Conservation (phyloP, 2,113 vertebrate genomes). For the Neogobius melanostomus region DNA sequence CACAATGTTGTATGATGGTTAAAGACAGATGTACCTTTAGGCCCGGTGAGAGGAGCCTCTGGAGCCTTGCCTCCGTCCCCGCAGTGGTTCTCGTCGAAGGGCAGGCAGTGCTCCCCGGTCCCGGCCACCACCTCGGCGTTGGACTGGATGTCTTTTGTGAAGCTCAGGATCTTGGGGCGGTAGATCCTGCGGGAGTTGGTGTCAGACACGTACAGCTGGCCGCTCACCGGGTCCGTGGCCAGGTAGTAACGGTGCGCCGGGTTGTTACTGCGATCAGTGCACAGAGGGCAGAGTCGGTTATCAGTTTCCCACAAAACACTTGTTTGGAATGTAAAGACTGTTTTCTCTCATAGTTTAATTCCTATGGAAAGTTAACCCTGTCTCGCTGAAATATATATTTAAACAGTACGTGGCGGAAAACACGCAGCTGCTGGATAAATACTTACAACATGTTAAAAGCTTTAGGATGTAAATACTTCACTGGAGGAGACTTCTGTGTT, state of each 20-base stretch:
- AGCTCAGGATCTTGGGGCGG: conserved; percentile 81
- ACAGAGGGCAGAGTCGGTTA: not conserved
- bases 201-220: conserved; percentile 94
- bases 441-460: too few species aligned
- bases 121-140: conserved; percentile 91
- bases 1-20: not conserved
- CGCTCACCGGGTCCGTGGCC: conserved; percentile 88
- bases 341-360: too few species aligned
- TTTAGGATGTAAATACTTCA: too few species aligned
- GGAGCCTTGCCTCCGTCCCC: conserved; percentile 94
- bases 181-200: conserved; percentile 96
- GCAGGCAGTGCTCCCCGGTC: conserved; percentile 94
- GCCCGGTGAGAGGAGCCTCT: conserved; percentile 93
- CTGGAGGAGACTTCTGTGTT: too few species aligned
- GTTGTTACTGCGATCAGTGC: conserved; percentile 86
- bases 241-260: conserved; percentile 97
- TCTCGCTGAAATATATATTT: too few species aligned
- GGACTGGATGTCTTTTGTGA: conserved; percentile 87
- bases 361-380: too few species aligned
- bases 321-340: too few species aligned
- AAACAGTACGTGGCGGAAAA: too few species aligned
- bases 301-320: conserved; percentile 2
- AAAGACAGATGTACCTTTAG: conserved; percentile 85
- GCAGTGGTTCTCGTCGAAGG: conserved; percentile 94
- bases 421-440: too few species aligned